Conservation (phyloP, 2,888 invertebrate species). For the Metacarcinus magister region DNA sequence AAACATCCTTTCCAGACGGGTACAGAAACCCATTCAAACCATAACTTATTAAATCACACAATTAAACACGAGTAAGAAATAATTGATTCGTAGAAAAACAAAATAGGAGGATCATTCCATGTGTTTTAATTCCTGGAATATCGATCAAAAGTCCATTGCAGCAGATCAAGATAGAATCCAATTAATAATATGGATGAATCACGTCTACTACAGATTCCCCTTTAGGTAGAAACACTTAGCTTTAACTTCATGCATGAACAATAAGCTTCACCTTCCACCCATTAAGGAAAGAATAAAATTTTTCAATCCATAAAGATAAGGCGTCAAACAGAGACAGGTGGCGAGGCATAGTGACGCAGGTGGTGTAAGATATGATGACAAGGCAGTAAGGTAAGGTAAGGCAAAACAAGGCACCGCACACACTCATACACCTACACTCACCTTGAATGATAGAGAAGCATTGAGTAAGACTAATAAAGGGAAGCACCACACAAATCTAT, state of each 20-base stretch:
- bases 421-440: neutral
- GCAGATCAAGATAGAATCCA: neutral
- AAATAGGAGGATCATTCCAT: neutral
- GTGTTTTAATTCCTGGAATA: neutral
- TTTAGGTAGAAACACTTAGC: no score
- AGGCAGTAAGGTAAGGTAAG: no score
- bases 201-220: neutral
- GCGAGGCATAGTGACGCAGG: no score
- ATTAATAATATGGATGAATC: slow-evolving; percentile 10
- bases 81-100: neutral
- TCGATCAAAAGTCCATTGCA: neutral
- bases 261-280: neutral
- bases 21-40: neutral
- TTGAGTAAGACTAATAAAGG: neutral
- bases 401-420: neutral
- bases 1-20: neutral
- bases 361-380: no score
- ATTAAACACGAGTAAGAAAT: neutral
- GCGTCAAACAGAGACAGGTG: neutral
- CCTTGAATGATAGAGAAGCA: neutral
- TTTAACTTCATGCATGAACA: neutral
- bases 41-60: neutral
- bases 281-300: neutral
- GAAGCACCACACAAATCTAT: neutral
- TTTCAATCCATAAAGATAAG: neutral